Evolutionary conservation across 2,113 vertebrate genomes (phyloP).

Genomic region (Petrocephalus microphthalmus): DNA sequence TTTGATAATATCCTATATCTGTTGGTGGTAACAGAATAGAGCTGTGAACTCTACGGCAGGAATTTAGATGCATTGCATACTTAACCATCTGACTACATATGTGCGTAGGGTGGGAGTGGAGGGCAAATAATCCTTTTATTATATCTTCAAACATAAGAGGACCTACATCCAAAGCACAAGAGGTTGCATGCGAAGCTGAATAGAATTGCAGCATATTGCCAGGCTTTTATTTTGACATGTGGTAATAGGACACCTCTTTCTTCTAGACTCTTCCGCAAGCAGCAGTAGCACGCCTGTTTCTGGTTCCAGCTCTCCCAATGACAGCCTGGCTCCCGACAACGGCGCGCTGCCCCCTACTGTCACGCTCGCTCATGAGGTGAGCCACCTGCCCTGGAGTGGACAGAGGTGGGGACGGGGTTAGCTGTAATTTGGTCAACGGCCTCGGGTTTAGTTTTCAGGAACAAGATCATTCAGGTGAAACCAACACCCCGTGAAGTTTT

Average conservation of each 20-base stretch:
- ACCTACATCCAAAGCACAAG: neutral
- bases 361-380: constrained; percentile 67
- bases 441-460: neutral
- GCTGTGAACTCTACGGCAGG: neutral
- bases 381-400: constrained; percentile 10
- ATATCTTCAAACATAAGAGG: neutral
- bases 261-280: constrained; percentile 80
- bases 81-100: neutral
- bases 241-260: neutral
- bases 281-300: constrained; percentile 83
- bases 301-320: constrained; percentile 81
- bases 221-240: constrained; percentile 7
- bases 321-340: constrained; percentile 71
- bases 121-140: neutral
- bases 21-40: neutral
- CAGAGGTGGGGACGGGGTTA: neutral
- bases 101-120: neutral
- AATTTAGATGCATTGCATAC: neutral
- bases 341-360: constrained; percentile 51
- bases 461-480: neutral
- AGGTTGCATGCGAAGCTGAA: neutral
- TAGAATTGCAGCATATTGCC: constrained; percentile 4
- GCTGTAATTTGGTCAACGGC: neutral
- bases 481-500: neutral
- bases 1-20: neutral